Conservation (phyloP, 2,797 vertebrate species). For the Sebastes kiyomatsui region DNA sequence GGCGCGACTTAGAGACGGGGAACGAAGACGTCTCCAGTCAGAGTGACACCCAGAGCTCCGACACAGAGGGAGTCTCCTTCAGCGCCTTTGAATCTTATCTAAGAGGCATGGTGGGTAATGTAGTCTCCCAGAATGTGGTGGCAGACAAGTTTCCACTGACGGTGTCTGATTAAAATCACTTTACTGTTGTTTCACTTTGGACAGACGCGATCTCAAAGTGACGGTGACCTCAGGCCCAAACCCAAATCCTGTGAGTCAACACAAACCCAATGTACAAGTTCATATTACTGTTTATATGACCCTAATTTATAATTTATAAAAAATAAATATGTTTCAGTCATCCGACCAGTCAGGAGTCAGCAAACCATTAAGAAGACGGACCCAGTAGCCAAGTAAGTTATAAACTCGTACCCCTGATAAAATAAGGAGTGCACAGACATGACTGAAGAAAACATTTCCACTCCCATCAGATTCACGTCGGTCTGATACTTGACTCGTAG, state of each 20-base stretch:
- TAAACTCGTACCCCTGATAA: too few species aligned
- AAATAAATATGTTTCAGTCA: constrained; percentile 72
- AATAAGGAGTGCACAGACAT: too few species aligned
- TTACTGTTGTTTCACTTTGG: neutral
- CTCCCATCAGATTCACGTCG: neutral
- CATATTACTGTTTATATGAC: neutral
- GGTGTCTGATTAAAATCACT: neutral
- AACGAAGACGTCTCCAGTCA: constrained; percentile 38
- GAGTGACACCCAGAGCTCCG: constrained; percentile 51
- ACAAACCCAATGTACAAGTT: neutral
- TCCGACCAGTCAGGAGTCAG: constrained; percentile 76
- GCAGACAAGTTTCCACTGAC: neutral
- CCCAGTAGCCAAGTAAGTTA: constrained; percentile 80
- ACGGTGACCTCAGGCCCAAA: constrained; percentile 67
- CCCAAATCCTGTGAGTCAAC: constrained; percentile 82
- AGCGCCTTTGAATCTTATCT: constrained; percentile 72
- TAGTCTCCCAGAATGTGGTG: neutral
- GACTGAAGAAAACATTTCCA: neutral
- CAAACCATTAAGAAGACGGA: constrained; percentile 79
- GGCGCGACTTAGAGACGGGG: constrained; percentile 40
- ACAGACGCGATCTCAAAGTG: constrained; percentile 68
- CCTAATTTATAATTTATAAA: neutral
- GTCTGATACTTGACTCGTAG: neutral
- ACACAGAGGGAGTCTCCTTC: constrained; percentile 13
- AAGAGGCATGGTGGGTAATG: constrained; percentile 73